phyloP scores from a whole-genome alignment of 2,888 invertebrate species.

The Mesoligia furuncula region DNA sequence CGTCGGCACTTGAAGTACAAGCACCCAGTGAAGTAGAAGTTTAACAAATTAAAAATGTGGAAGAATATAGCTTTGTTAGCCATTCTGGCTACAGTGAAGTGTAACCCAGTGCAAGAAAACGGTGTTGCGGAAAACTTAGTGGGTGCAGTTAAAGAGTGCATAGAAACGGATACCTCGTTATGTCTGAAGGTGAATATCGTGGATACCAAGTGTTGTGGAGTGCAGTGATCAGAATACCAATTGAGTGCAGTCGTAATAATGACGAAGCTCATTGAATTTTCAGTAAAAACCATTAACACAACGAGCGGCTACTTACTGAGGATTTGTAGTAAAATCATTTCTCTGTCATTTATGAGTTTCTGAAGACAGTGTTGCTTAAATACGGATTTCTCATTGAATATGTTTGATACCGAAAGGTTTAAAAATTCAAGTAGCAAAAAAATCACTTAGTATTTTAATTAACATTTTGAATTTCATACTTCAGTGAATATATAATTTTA shows the following conservation, averaged over 20 bases:
- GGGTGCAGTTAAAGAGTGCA: conserved; percentile 89
- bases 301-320: conserved; percentile 42
- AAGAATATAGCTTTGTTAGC: conserved; percentile 80
- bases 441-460: too few relatives aligned
- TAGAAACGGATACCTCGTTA: conserved; percentile 90
- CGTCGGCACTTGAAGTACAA: conserved; percentile 80
- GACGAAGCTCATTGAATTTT: conserved; percentile 49
- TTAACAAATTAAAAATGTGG: conserved; percentile 79
- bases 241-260: conserved; percentile 37
- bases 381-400: neutral
- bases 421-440: neutral
- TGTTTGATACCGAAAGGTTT: neutral
- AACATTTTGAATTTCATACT: neutral
- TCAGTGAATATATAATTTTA: neutral
- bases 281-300: conserved; percentile 45
- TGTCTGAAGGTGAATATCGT: conserved; percentile 91
- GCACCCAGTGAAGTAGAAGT: conserved; percentile 59
- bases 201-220: conserved; percentile 70
- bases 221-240: conserved; percentile 75
- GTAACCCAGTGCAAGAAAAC: conserved; percentile 83
- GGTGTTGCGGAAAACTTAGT: conserved; percentile 86
- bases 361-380: conserved; percentile 9
- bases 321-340: conserved; percentile 39
- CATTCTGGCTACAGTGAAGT: conserved; percentile 82
- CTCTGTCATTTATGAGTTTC: conserved; percentile 6